These are phyloP conservation scores for Cavia porcellus DNA, from an alignment of 2,113 vertebrate species.

Conservation along the genomic window DNA sequence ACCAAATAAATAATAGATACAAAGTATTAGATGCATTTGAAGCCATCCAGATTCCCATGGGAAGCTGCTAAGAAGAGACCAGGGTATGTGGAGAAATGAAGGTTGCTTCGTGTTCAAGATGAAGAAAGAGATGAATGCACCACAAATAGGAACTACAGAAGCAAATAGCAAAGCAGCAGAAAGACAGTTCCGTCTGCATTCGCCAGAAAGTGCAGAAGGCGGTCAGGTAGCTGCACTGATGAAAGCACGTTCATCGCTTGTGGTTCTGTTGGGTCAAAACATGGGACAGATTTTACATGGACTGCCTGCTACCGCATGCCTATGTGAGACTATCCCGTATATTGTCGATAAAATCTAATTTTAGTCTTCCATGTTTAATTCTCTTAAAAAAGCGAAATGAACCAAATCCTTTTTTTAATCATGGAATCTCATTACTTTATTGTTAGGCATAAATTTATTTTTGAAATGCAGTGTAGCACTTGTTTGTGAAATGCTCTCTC, in stretches of 20 bases:
- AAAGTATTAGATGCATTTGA: constrained; percentile 15
- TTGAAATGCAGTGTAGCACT: neutral
- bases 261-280: neutral
- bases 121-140: neutral
- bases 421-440: neutral
- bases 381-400: neutral
- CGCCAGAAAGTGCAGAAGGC: neutral
- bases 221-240: fast-evolving
- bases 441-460: neutral
- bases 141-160: neutral
- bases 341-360: neutral
- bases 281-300: neutral
- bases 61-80: constrained; percentile 25
- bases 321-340: neutral
- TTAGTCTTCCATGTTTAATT: neutral
- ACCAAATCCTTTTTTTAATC: neutral
- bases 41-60: neutral
- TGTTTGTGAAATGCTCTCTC: neutral
- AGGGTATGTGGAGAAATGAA: constrained; percentile 8
- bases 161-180: neutral
- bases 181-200: neutral
- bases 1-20: constrained; percentile 49
- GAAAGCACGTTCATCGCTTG: neutral
- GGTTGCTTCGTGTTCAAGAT: neutral
- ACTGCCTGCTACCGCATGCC: neutral